phyloP scores from a whole-genome alignment of 2,888 invertebrate genomes.

The Eledona agricola region DNA sequence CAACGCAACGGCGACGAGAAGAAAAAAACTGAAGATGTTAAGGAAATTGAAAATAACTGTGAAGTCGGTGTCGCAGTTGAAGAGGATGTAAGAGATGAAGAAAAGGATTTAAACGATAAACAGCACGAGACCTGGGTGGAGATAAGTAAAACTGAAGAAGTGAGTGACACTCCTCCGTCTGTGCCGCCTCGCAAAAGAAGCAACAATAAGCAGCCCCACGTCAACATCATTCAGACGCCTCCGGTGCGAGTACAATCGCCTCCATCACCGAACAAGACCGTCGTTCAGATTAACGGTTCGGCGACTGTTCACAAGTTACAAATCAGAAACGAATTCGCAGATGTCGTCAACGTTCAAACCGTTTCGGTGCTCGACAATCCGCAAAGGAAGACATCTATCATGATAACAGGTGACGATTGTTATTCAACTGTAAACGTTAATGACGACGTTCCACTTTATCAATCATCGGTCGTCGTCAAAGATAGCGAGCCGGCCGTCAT shows the following conservation, averaged over 20 bases:
- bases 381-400: slow-evolving; percentile 72
- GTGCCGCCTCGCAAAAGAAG: slow-evolving; percentile 61
- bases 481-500: slow-evolving; percentile 54
- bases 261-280: slow-evolving; percentile 56
- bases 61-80: too few species aligned
- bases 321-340: slow-evolving; percentile 64
- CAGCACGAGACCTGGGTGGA: background rate
- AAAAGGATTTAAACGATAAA: background rate
- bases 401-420: slow-evolving; percentile 78
- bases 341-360: slow-evolving; percentile 48
- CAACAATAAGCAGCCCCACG: slow-evolving; percentile 54
- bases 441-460: slow-evolving; percentile 74
- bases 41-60: background rate
- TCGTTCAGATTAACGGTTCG: slow-evolving; percentile 63
- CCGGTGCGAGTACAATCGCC: slow-evolving; percentile 43
- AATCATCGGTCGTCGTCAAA: slow-evolving; percentile 77
- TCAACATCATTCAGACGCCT: slow-evolving; percentile 42
- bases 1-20: background rate
- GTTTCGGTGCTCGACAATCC: slow-evolving; percentile 55
- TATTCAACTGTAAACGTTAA: slow-evolving; percentile 79
- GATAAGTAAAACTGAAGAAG: background rate
- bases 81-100: too few species aligned
- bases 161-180: slow-evolving; percentile 50
- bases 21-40: background rate
- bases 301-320: slow-evolving; percentile 65